Base-by-base conservation (phyloP, 2,888 invertebrate species). In the Meiosimyza decipiens region DNA sequence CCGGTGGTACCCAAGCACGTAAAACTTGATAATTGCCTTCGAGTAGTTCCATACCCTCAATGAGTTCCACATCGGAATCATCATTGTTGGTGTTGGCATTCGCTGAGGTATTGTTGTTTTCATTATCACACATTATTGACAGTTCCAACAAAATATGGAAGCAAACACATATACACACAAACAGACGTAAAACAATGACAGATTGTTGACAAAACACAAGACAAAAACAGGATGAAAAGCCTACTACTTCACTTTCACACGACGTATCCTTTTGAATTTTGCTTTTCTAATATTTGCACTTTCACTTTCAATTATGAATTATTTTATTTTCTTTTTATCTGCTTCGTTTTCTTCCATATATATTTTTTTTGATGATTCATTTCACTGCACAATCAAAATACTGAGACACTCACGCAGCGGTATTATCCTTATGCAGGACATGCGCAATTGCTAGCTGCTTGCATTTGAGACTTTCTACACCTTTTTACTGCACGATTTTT, bases 21-120 rank as follows among this genome's bases (percentile, higher is more conserved):
- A 86, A 82, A 75, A 86, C 82, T 78, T 87, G 87, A 78, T 86
- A 86, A 80, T 86, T 86, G 79, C 86, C 86, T 77, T 86, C 87
- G 50, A 86, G 84, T 79, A 86, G 80, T 76, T 86, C 84, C 86
- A 86, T 86, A 78, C 85, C 83, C 79, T 87, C 85, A 72, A 86
- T 83, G 78, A 84, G 82, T 81, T 86, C 86, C 79, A 85, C 87
- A 72, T 86, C 86, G 52, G 87, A 87, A 49, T 86, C 86, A 75
- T 82, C 84, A 75, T 79, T 81, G 74, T 80, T 78, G 51, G n/a
- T 28, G 40, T 50, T 69, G 12, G 22, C 13, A 6, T 57, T 40
- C n/a, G 18, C 15, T 18, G 47, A 33, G 72, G 76, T 67, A 50
- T 49, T 33, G 47, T 67, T 62, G 67, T 63, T 60, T 16, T 67